Evolutionary conservation across 2,888 invertebrate genomes (phyloP).

Genomic region (Subacronicta megacephala): DNA sequence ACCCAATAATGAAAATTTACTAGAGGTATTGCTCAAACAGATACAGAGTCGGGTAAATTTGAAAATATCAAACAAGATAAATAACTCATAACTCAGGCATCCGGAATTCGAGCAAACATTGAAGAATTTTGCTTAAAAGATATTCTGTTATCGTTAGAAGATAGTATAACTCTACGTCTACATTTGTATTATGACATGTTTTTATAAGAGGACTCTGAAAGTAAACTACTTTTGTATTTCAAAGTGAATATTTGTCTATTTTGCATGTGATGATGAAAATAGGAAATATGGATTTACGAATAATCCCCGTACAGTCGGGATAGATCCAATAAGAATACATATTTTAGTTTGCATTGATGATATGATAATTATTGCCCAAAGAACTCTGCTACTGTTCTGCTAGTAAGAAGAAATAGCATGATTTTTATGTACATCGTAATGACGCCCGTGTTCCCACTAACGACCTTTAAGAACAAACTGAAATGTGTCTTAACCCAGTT

Average conservation of each 20-base stretch:
- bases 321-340: no score
- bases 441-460: background rate
- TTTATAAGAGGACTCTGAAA: constrained; percentile 1
- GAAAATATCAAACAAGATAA: constrained; percentile 37
- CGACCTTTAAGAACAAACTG: background rate
- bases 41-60: constrained; percentile 20
- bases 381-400: constrained; percentile 26
- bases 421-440: background rate
- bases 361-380: no score
- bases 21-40: constrained; percentile 13
- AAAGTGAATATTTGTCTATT: background rate
- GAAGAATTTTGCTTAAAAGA: constrained; percentile 35
- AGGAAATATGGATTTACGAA: background rate
- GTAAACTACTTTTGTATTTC: background rate
- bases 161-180: constrained; percentile 27
- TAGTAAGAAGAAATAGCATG: constrained; percentile 23
- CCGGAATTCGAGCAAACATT: constrained; percentile 33
- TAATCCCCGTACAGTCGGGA: no score
- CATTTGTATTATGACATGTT: constrained; percentile 14
- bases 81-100: constrained; percentile 28
- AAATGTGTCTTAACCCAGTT: background rate
- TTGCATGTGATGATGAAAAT: background rate
- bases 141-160: constrained; percentile 44
- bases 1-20: constrained; percentile 19
- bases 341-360: no score